Evolutionary conservation across 1,140 invertebrate species (phyloP).

Genomic region (Leguminivora glycinivorella): DNA sequence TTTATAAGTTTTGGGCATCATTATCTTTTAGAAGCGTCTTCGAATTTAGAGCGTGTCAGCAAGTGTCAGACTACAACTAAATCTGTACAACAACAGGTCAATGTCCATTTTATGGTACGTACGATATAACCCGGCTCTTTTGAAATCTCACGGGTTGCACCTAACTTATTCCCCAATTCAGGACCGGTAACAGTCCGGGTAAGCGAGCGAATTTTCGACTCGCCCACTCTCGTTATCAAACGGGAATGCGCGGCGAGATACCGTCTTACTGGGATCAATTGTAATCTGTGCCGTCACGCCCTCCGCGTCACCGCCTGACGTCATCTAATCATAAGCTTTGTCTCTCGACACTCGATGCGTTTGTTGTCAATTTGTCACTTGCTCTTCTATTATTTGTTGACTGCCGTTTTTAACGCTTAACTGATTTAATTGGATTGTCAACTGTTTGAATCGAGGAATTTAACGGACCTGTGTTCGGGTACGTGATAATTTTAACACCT

Average conservation of each 20-base stretch:
- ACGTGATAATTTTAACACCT: neutral
- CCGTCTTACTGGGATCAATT: slow-evolving; percentile 54
- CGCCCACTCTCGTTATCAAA: neutral
- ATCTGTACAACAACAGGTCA: too few relatives aligned
- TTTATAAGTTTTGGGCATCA: too few relatives aligned
- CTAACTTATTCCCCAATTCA: too few relatives aligned
- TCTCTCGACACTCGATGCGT: slow-evolving; percentile 28
- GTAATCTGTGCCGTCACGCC: slow-evolving; percentile 51
- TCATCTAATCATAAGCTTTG: slow-evolving; percentile 43
- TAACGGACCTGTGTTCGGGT: neutral
- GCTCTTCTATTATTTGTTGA: slow-evolving; percentile 3
- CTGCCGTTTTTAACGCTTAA: slow-evolving; percentile 1
- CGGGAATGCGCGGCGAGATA: slow-evolving; percentile 40
- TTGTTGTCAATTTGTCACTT: slow-evolving; percentile 14
- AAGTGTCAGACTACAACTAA: too few relatives aligned
- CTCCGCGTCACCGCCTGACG: slow-evolving; percentile 41
- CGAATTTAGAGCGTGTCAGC: too few relatives aligned
- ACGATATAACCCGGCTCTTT: too few relatives aligned
- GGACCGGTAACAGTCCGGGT: too few relatives aligned
- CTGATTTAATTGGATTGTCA: slow-evolving; percentile 30
- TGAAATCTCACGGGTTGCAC: too few relatives aligned
- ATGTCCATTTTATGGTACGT: too few relatives aligned
- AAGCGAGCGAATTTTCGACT: neutral
- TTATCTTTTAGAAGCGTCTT: too few relatives aligned
- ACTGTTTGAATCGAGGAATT: slow-evolving; percentile 37